These are phyloP conservation scores for Riptortus pedestris DNA, from an alignment of 1,140 invertebrate genomes.

Conservation along the genomic window DNA sequence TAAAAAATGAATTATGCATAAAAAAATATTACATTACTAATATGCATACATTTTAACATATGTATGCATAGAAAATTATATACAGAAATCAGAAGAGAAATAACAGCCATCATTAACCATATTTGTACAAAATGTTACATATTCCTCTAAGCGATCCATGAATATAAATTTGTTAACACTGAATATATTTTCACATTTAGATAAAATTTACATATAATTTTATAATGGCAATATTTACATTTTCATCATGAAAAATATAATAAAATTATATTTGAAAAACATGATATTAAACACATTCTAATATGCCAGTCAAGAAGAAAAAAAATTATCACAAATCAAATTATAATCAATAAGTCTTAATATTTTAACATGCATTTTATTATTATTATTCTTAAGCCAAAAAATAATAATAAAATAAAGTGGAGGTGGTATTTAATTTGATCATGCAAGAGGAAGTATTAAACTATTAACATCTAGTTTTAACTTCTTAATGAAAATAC, in stretches of 20 bases:
- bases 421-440: too few relatives aligned
- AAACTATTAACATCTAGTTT: too few relatives aligned
- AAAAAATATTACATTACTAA: constrained; percentile 18
- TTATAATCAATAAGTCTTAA: too few relatives aligned
- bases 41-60: neutral
- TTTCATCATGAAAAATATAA: neutral
- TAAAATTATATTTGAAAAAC: neutral
- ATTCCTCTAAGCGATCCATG: constrained; percentile 12
- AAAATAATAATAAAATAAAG: too few relatives aligned
- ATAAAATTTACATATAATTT: constrained; percentile 12
- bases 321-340: too few relatives aligned
- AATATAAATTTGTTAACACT: constrained; percentile 12
- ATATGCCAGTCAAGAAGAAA: too few relatives aligned
- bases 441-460: too few relatives aligned
- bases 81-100: constrained; percentile 11
- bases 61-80: neutral
- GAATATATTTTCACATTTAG: constrained; percentile 18
- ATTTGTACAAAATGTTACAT: constrained; percentile 19
- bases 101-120: constrained; percentile 16
- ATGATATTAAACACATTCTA: neutral
- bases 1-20: neutral
- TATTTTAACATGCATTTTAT: too few relatives aligned
- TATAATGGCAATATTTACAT: constrained; percentile 18
- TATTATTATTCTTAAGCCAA: too few relatives aligned
- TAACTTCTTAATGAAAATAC: too few relatives aligned